phyloP scores from a whole-genome alignment of 2,113 vertebrate genomes.

The Pseudopipra pipra region DNA sequence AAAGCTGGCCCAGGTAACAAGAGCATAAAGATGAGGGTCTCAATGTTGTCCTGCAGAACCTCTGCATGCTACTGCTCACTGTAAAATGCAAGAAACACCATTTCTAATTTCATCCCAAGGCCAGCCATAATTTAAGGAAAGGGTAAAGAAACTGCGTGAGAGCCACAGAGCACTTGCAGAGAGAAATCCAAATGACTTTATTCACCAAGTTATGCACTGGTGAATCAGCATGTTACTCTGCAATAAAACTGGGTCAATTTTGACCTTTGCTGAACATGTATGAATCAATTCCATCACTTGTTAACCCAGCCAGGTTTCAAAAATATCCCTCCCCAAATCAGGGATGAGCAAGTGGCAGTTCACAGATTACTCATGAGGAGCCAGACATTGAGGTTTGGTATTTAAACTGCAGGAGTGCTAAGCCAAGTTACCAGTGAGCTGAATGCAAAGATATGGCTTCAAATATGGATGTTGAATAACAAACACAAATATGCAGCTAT shows the following conservation, averaged over 20 bases:
- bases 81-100: neutral
- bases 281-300: neutral
- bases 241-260: neutral
- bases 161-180: neutral
- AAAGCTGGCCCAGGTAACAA: neutral
- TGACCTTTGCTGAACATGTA: neutral
- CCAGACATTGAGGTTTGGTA: neutral
- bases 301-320: neutral
- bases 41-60: neutral
- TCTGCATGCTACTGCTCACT: neutral
- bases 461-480: neutral
- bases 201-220: neutral
- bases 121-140: neutral
- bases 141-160: neutral
- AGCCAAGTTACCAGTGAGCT: neutral
- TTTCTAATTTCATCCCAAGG: neutral
- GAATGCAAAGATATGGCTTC: neutral
- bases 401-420: neutral
- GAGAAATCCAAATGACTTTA: neutral
- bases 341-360: neutral
- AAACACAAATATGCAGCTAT: neutral
- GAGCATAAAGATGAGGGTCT: neutral
- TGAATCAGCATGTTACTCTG: neutral
- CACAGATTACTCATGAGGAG: neutral
- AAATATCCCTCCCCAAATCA: neutral